Evolutionary conservation across 2,888 invertebrate species (phyloP), one percentile per base, ranked within the genome.

Genomic region (Lasioglossum morio): DNA sequence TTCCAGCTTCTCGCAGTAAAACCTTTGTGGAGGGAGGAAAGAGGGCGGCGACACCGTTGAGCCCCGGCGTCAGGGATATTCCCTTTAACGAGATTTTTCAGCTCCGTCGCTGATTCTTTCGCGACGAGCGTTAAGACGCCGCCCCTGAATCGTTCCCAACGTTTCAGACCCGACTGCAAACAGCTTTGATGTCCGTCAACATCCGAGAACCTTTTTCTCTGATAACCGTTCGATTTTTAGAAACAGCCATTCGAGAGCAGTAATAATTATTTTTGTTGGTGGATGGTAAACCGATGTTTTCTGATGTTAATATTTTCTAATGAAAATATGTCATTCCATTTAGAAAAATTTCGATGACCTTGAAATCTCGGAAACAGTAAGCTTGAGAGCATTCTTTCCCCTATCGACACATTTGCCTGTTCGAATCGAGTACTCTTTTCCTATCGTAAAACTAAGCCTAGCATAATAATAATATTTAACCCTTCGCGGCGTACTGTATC

Each of bases 41-140:
- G 23, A 77, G 53, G 3, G 30, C n/a, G 12, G 34, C 19, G 19
- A 14, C 34, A 84, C 77, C 78, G 37, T 53, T 57, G 43, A 60
- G 63, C 23, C 57, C 46, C 46, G 34, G 34, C 48, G 57, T 70
- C 74, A 34, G 60, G 48, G 66, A 84, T 76, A 72, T 80, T 53
- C 73, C 37, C 30, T 81, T 81, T 81, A 81, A 81, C 73, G 77
- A 81, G 81, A 84, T 81, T 81, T 72, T 69, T 66, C 79, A 70
- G 30, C 48, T 14, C 30, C 53, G 10, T n/a, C 75, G 40, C 0
- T 48, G 76, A 81, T 72, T 66, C 76, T 60, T 66, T 66, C 27
- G 34, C 27, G 66, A 69, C 63, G 53, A 75, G 75, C 8, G 30
- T 27, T 60, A 53, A 66, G 75, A 12, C 46, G 16, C 46, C 46